Evolutionary conservation across 2,888 invertebrate species (phyloP).

Genomic region (Euproctis similis): DNA sequence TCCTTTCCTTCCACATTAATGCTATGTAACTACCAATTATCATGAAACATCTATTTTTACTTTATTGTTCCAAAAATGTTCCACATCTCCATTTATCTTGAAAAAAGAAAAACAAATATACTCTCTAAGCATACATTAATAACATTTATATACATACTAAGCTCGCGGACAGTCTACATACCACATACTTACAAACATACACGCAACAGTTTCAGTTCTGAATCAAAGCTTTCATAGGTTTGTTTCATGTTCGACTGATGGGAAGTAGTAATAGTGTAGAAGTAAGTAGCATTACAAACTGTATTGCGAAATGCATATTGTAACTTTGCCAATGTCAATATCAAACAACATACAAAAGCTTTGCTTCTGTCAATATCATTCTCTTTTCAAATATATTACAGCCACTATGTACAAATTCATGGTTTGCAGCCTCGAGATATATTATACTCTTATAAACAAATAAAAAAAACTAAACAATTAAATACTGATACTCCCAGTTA

Average conservation of each 20-base stretch:
- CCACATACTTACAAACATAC: slow-evolving; percentile 34
- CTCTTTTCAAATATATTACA: slow-evolving; percentile 31
- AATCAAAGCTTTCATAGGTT: too few species aligned
- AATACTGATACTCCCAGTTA: slow-evolving; percentile 31
- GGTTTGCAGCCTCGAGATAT: slow-evolving; percentile 32
- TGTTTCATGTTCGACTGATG: too few species aligned
- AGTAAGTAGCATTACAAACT: too few species aligned
- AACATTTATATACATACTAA: slow-evolving; percentile 65
- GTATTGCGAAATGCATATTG: too few species aligned
- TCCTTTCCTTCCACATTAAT: too few species aligned
- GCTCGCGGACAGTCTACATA: slow-evolving; percentile 50
- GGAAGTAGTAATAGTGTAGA: too few species aligned
- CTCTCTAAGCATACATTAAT: slow-evolving; percentile 49
- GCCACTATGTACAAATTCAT: slow-evolving; percentile 34
- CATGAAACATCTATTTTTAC: too few species aligned
- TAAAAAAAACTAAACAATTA: slow-evolving; percentile 23
- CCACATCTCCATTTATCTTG: slow-evolving; percentile 29
- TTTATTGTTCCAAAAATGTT: slow-evolving; percentile 10
- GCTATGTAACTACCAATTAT: too few species aligned
- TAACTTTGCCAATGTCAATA: too few species aligned
- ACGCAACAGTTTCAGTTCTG: slow-evolving; percentile 27
- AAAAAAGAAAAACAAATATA: slow-evolving; percentile 40
- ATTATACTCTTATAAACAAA: slow-evolving; percentile 24
- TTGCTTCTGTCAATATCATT: too few species aligned
- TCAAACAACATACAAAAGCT: too few species aligned